Percentiles rank a stretch among this genome's conserved stretches.
phyloP scores from a whole-genome alignment of 2,797 vertebrate genomes.

The Anabas testudineus region DNA sequence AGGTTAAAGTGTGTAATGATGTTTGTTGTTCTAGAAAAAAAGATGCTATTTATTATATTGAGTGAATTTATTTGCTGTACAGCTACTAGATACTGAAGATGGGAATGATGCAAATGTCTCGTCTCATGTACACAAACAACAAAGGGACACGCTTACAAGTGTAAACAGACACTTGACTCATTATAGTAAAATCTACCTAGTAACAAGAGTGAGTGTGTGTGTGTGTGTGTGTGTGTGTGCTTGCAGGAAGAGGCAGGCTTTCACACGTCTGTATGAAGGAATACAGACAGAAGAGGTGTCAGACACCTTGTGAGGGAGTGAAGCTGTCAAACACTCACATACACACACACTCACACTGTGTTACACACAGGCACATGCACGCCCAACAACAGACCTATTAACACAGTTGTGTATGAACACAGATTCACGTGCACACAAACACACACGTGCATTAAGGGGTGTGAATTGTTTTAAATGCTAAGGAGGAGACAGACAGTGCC shows the following conservation, averaged over 20 bases:
- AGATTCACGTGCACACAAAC: background rate
- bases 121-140: background rate
- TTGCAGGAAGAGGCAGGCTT: slow-evolving; percentile 11
- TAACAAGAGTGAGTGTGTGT: slow-evolving; percentile 23
- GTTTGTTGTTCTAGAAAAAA: no score
- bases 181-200: slow-evolving; percentile 49
- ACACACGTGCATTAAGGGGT: slow-evolving; percentile 10
- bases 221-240: background rate
- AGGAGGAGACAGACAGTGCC: slow-evolving; percentile 29
- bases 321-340: slow-evolving; percentile 37
- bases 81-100: no score
- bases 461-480: slow-evolving; percentile 60
- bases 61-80: no score
- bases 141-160: background rate
- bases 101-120: no score
- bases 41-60: no score
- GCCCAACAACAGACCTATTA: background rate
- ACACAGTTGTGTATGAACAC: background rate
- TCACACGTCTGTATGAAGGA: slow-evolving; percentile 42
- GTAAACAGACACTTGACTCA: background rate
- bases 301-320: slow-evolving; percentile 58
- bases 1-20: background rate
- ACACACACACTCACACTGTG: background rate
- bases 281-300: slow-evolving; percentile 41
- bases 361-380: background rate